phyloP scores from a whole-genome alignment of 2,113 vertebrate species.

The Cygnus atratus region DNA sequence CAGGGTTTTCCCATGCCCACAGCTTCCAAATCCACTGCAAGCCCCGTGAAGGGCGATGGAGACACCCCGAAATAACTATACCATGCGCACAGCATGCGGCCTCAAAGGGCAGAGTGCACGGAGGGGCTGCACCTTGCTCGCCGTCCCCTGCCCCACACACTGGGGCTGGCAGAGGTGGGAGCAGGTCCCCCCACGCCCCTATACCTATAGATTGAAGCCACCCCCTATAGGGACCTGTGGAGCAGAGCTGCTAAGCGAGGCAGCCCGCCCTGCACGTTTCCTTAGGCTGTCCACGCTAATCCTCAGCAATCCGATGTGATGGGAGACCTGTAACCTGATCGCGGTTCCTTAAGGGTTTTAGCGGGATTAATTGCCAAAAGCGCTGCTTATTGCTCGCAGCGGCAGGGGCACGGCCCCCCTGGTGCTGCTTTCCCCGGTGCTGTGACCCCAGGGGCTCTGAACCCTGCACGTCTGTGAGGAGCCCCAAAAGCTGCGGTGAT shows the following conservation, averaged over 20 bases:
- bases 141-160: accelerated
- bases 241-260: not conserved
- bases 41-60: not conserved
- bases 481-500: not conserved
- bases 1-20: accelerated
- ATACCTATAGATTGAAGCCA: accelerated
- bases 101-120: not conserved
- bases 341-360: not conserved
- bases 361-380: slow-evolving; percentile 6
- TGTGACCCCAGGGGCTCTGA: not conserved
- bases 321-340: not conserved
- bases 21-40: not conserved
- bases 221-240: not conserved
- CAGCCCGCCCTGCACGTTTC: not conserved
- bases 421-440: too few relatives aligned
- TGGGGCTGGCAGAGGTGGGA: not conserved
- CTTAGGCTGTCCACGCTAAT: not conserved
- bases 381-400: not conserved
- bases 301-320: not conserved
- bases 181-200: not conserved
- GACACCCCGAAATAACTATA: not conserved
- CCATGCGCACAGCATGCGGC: accelerated
- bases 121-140: accelerated
- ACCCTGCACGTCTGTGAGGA: accelerated
- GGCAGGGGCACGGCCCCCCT: not conserved